phyloP scores from a whole-genome alignment of 1,140 invertebrate species.

The Vanessa tameamea region DNA sequence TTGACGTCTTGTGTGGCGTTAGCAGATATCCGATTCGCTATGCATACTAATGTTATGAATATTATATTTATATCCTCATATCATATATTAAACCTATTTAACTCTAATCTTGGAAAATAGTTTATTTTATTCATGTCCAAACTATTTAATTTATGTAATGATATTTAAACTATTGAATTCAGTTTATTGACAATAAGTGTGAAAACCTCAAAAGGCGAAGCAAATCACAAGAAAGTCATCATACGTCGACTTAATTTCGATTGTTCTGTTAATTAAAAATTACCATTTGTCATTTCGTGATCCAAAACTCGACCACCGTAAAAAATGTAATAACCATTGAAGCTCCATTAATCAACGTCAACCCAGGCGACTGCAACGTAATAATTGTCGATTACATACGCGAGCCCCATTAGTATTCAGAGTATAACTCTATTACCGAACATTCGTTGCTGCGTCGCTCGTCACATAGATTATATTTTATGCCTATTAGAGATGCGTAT shows the following conservation, averaged over 20 bases:
- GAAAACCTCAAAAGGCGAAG: neutral
- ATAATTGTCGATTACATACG: constrained; percentile 22
- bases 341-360: constrained; percentile 5
- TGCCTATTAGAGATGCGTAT: neutral
- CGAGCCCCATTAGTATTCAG: constrained; percentile 23
- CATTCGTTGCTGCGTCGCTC: constrained; percentile 9
- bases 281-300: neutral
- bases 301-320: constrained; percentile 1
- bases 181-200: too few species aligned
- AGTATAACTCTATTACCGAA: constrained; percentile 22
- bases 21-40: constrained; percentile 8
- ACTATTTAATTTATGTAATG: too few species aligned
- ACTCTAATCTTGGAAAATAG: too few species aligned
- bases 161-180: too few species aligned
- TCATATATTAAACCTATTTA: too few species aligned
- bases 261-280: neutral
- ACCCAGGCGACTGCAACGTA: constrained; percentile 5
- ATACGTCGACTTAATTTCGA: neutral
- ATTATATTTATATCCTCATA: neutral
- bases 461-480: constrained; percentile 19
- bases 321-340: constrained; percentile 4
- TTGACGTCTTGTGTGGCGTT: constrained; percentile 7
- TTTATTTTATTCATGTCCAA: too few species aligned
- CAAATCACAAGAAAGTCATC: neutral
- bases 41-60: constrained; percentile 14